Conservation (phyloP, 2,797 vertebrate species). For the Tangara arthus region DNA sequence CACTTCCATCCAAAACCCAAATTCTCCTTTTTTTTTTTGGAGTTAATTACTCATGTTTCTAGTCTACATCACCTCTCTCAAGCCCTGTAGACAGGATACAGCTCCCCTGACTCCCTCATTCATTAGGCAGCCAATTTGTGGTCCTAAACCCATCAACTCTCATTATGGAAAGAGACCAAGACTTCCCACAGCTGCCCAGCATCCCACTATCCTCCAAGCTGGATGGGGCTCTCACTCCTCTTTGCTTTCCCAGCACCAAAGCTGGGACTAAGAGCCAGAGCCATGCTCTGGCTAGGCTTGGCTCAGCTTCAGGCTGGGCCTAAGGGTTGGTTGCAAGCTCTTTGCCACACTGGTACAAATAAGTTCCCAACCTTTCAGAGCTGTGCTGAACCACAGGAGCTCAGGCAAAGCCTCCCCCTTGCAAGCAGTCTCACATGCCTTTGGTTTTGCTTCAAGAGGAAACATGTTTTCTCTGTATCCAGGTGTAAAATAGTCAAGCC, state of each 20-base stretch:
- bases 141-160: neutral
- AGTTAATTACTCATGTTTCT: neutral
- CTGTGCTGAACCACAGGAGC: neutral
- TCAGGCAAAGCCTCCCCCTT: neutral
- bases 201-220: neutral
- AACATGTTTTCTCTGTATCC: neutral
- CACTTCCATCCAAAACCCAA: neutral
- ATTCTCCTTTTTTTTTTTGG: neutral
- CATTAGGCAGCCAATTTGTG: neutral
- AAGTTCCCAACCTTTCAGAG: neutral
- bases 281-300: neutral
- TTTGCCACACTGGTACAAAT: neutral
- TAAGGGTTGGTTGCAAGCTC: neutral
- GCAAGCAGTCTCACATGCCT: accelerated
- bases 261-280: neutral
- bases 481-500: neutral
- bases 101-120: neutral
- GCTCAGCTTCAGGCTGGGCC: neutral
- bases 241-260: neutral
- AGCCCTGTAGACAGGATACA: neutral
- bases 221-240: neutral
- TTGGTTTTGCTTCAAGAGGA: conserved; percentile 5
- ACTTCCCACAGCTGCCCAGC: neutral
- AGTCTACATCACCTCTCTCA: neutral
- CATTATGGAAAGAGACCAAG: neutral